A percentile compares a stretch with the other conserved stretches of the same genome.
These are phyloP conservation scores for Alaudala cheleensis DNA, from an alignment of 2,113 vertebrate genomes.

Conservation along the genomic window DNA sequence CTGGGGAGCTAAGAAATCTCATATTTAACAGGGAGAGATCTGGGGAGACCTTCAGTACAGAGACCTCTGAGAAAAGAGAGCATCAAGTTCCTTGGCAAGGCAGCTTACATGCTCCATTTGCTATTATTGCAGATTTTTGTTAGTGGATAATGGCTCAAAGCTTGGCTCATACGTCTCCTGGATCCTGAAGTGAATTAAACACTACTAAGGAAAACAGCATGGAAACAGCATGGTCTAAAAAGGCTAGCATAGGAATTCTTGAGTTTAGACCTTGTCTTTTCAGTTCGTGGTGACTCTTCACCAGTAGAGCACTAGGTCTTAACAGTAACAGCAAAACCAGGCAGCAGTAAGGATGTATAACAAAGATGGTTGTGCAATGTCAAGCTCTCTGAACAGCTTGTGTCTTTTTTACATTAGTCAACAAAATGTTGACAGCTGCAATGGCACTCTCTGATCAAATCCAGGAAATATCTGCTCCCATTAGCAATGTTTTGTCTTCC, in stretches of 20 bases:
- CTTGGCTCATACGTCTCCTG: constrained; percentile 25
- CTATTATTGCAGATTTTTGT: constrained; percentile 53
- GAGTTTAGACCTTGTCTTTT: neutral
- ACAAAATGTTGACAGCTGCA: neutral
- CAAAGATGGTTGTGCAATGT: neutral
- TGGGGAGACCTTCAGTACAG: constrained; percentile 43
- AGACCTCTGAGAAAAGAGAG: constrained; percentile 39
- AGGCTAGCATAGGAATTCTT: neutral
- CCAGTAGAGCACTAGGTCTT: neutral
- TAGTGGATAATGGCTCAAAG: constrained; percentile 52
- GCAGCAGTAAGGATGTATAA: neutral
- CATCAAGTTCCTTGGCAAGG: constrained; percentile 46
- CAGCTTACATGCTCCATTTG: constrained; percentile 47
- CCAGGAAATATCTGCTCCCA: neutral
- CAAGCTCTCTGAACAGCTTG: neutral
- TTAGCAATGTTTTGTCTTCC: neutral
- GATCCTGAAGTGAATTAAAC: constrained; percentile 27
- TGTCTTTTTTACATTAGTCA: neutral
- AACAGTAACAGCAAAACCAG: neutral
- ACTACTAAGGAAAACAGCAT: neutral
- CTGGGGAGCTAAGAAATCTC: neutral
- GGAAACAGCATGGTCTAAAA: neutral
- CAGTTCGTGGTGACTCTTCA: neutral
- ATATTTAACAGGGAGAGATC: constrained; percentile 27
- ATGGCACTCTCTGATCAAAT: neutral